Evolutionary conservation across 2,113 vertebrate genomes (phyloP).

Genomic region (Sinocyclocheilus grahami): DNA sequence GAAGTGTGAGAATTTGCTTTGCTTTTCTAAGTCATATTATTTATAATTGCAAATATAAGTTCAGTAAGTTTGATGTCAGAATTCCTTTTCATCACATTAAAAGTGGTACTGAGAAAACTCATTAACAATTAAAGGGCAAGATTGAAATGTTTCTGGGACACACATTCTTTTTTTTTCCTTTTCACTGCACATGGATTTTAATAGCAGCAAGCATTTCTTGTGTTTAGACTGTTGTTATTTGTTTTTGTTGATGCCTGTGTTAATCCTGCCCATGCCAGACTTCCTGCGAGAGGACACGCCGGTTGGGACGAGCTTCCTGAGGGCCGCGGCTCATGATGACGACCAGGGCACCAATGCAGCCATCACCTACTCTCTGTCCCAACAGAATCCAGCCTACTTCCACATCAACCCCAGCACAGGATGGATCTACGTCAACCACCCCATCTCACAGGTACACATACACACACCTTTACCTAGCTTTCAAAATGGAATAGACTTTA

Average conservation of each 20-base stretch:
- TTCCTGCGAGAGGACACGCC: conserved; percentile 85
- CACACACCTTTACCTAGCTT: not conserved
- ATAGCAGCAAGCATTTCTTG: conserved; percentile 18
- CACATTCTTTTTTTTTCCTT: conserved; percentile 50
- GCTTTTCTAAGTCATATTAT: conserved; percentile 62
- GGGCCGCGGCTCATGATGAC: conserved; percentile 82
- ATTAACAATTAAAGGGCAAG: conserved; percentile 72
- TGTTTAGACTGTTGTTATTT: conserved; percentile 38
- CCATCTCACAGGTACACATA: conserved; percentile 79
- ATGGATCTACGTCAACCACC: conserved; percentile 85
- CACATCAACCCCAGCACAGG: conserved; percentile 86
- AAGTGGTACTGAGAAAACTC: conserved; percentile 53
- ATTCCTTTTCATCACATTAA: conserved; percentile 67
- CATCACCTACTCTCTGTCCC: conserved; percentile 81
- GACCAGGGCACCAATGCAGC: conserved; percentile 88
- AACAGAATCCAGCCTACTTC: conserved; percentile 80
- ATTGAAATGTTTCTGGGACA: conserved; percentile 71
- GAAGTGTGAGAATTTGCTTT: conserved; percentile 55
- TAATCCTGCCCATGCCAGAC: conserved; percentile 68
- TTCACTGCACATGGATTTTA: conserved; percentile 22
- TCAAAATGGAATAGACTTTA: not conserved
- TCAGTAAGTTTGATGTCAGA: conserved; percentile 70
- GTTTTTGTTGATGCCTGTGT: conserved; percentile 37
- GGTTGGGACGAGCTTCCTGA: conserved; percentile 85
- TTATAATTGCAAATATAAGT: conserved; percentile 67